Evolutionary conservation across 2,113 vertebrate genomes (phyloP).

Genomic region (Cyprinodon tularosa): DNA sequence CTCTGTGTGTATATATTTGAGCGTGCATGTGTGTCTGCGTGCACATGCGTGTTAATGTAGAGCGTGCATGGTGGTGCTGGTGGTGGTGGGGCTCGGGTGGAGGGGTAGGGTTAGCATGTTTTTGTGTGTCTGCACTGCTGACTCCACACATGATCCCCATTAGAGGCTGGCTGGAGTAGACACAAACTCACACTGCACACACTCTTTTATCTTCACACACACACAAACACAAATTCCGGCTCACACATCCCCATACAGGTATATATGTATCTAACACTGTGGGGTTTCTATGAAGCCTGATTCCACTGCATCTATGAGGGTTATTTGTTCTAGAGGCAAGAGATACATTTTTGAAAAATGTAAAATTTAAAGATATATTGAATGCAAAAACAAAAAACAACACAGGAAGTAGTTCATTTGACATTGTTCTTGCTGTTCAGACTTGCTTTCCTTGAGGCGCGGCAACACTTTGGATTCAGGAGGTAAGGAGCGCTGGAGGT

Average conservation of each 20-base stretch:
- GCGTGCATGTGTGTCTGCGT: slow-evolving; percentile 20
- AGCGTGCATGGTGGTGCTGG: slow-evolving; percentile 46
- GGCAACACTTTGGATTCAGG: slow-evolving; percentile 29
- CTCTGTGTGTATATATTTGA: slow-evolving; percentile 40
- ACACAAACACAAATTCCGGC: slow-evolving; percentile 3
- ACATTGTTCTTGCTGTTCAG: slow-evolving; percentile 35
- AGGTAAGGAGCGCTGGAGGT: slow-evolving; percentile 14
- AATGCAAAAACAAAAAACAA: slow-evolving; percentile 14
- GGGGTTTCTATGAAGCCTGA: slow-evolving; percentile 61
- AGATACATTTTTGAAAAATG: slow-evolving; percentile 26
- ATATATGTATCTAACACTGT: slow-evolving; percentile 17
- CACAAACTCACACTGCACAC: slow-evolving; percentile 46
- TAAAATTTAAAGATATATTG: slow-evolving; percentile 27
- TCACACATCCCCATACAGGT: not conserved
- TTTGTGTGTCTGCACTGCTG: slow-evolving; percentile 78
- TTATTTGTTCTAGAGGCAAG: slow-evolving; percentile 35
- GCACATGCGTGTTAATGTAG: slow-evolving; percentile 50
- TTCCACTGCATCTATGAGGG: slow-evolving; percentile 53
- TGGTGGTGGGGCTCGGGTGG: slow-evolving; percentile 13
- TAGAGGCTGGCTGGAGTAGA: slow-evolving; percentile 74
- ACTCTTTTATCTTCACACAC: slow-evolving; percentile 37
- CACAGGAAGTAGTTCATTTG: slow-evolving; percentile 8
- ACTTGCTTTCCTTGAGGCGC: slow-evolving; percentile 31
- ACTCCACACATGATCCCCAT: slow-evolving; percentile 83
- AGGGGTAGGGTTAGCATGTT: slow-evolving; percentile 71